Conservation (phyloP, 2,113 vertebrate genomes). For the Tachysurus vachellii region DNA sequence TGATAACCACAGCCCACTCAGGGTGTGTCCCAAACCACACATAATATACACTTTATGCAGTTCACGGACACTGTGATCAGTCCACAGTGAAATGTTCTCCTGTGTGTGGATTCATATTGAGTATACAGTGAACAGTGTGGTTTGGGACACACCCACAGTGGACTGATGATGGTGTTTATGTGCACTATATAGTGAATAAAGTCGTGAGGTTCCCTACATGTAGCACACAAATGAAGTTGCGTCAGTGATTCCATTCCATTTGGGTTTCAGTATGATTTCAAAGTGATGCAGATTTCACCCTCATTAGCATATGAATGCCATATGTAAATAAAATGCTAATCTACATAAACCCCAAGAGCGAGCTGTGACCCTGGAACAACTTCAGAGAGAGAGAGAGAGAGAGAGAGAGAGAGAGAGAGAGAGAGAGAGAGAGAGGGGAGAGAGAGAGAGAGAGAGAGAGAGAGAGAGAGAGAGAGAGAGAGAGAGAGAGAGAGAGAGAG, state of each 20-base stretch:
- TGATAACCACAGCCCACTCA: background rate
- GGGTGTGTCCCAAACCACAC: background rate
- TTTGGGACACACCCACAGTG: background rate
- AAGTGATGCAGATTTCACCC: background rate
- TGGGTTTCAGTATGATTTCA: conserved; percentile 1
- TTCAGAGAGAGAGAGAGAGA: background rate
- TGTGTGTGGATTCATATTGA: background rate
- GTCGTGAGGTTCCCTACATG: background rate
- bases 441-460: no score
- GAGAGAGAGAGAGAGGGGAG: no score
- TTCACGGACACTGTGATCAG: background rate
- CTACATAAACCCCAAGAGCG: background rate
- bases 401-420: background rate
- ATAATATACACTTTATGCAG: background rate
- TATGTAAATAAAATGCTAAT: background rate
- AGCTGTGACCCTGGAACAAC: background rate
- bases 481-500: no score
- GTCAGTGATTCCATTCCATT: background rate
- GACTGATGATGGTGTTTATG: no score
- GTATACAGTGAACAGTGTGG: background rate
- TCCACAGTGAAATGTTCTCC: background rate
- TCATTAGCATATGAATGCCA: conserved; percentile 13
- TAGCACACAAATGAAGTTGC: background rate
- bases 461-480: background rate
- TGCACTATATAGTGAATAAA: background rate